These are phyloP conservation scores for Carduelis carduelis DNA, from an alignment of 2,797 vertebrate species.

Conservation along the genomic window DNA sequence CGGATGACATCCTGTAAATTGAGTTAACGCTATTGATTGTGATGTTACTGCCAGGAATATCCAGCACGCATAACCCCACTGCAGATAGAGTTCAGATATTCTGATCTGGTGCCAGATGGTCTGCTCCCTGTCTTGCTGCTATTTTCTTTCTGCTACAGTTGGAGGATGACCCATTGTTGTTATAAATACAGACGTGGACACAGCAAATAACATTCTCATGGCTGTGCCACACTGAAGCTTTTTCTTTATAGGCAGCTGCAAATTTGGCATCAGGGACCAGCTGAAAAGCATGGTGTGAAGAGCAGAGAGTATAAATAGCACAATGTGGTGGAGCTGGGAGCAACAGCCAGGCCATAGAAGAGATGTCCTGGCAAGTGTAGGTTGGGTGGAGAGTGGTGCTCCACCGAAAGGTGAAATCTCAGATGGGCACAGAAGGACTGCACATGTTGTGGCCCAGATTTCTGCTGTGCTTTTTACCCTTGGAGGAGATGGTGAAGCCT, in stretches of 20 bases:
- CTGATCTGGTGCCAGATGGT: conserved; percentile 45
- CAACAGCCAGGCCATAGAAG: background rate
- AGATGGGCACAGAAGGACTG: background rate
- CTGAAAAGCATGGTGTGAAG: background rate
- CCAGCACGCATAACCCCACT: background rate
- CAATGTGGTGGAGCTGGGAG: background rate
- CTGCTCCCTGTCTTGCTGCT: background rate
- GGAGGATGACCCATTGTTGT: background rate
- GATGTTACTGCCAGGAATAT: conserved; percentile 50
- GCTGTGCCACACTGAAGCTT: background rate
- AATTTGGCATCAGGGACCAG: background rate
- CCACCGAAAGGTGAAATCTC: background rate
- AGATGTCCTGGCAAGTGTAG: background rate
- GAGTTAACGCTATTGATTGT: conserved; percentile 51
- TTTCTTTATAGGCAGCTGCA: background rate
- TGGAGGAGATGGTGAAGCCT: background rate
- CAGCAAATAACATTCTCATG: background rate
- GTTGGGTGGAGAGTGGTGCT: background rate
- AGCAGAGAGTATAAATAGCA: background rate
- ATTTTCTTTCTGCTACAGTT: conserved; percentile 28
- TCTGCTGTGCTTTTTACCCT: background rate
- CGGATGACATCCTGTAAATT: conserved; percentile 24
- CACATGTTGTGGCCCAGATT: background rate
- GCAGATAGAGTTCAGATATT: conserved; percentile 38
- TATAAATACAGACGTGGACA: background rate